Evolutionary conservation across 2,888 invertebrate genomes (phyloP).

Genomic region (Tipula vernalis): DNA sequence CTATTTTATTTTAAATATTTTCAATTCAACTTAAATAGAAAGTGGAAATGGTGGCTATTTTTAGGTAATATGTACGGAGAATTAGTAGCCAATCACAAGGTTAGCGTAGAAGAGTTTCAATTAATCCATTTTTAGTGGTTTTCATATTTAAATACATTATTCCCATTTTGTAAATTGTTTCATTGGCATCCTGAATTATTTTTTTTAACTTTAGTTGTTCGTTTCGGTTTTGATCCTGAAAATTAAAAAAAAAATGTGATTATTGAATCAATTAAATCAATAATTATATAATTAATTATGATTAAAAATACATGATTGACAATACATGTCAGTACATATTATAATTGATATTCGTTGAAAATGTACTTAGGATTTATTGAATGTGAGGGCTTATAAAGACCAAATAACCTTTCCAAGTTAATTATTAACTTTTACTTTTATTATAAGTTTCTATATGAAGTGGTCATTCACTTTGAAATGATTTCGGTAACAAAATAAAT

Average conservation of each 20-base stretch:
- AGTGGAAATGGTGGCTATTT: background rate
- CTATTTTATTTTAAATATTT: background rate
- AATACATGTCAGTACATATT: too few relatives aligned
- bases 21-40: background rate
- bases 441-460: too few relatives aligned
- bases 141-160: slow-evolving; percentile 23
- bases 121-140: slow-evolving; percentile 8
- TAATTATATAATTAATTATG: too few relatives aligned
- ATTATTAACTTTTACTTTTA: too few relatives aligned
- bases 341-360: background rate
- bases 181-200: slow-evolving; percentile 21
- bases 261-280: too few relatives aligned
- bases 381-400: too few relatives aligned
- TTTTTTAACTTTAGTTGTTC: background rate
- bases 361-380: background rate
- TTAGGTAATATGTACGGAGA: background rate
- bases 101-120: background rate
- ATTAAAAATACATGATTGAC: too few relatives aligned
- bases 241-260: background rate
- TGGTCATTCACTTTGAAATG: too few relatives aligned
- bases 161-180: slow-evolving; percentile 23
- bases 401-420: too few relatives aligned
- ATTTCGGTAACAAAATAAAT: too few relatives aligned
- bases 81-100: background rate
- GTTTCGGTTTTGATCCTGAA: background rate